Evolutionary conservation across 37 sponge, comb jelly and placozoan genomes (phyloP), one percentile per base, ranked within the genome.

Genomic region (Beroe ovata): DNA sequence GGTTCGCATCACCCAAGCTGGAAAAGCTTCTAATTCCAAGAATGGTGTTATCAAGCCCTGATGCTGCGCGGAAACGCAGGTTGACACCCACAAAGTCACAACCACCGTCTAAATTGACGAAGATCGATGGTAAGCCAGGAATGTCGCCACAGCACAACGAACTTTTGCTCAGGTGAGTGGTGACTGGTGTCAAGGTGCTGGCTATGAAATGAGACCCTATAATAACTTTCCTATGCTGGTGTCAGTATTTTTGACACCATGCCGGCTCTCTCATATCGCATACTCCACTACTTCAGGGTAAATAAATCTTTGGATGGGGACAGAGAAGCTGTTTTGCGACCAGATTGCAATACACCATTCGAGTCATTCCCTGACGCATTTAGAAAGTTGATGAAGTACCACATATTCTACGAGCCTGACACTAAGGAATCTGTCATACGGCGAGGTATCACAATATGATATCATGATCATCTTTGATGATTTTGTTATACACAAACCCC

Each of bases 401-500:
- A 66, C 69, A 66, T 66, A 34, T 66, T 66, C 36, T 66, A 29
- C 16, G 69, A 66, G 69, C 69, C 69, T 6, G 69, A 66, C 35
- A 66, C 69, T 3, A 66, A 66, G 35, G 69, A 66, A 11, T 62
- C 63, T 16, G 21, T 28, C 26, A 23, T 62, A 28, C 21, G 26
- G n/a, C 21, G 63, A 62, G 63, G 63, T 62, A n/a, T n/a, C n/a
- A n/a, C n/a, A n/a, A n/a, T n/a, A n/a, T n/a, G n/a, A n/a, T n/a
- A n/a, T n/a, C n/a, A n/a, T n/a, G n/a, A n/a, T n/a, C n/a, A n/a
- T n/a, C n/a, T n/a, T n/a, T n/a, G n/a, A n/a, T n/a, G n/a, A n/a
- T n/a, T n/a, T n/a, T n/a, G n/a, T n/a, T n/a, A n/a, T n/a, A n/a
- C n/a, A n/a, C n/a, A n/a, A n/a, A n/a, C n/a, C n/a, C n/a, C n/a